Evolutionary conservation across 2,113 vertebrate genomes (phyloP).

Genomic region (Mormyrus iriodes): DNA sequence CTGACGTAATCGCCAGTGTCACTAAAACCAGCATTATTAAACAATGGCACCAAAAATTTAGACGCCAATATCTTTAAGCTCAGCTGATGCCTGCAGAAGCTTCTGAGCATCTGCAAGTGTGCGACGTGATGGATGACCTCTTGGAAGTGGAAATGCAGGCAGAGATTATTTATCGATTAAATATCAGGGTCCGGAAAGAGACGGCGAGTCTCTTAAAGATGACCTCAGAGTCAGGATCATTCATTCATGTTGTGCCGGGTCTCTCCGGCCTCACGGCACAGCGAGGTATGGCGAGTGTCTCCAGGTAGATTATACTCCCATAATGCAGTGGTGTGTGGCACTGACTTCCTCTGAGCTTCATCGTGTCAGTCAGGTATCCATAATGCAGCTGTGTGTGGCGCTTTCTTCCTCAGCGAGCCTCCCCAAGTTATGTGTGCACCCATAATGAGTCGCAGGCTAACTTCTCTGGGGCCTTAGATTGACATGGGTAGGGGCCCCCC

Average conservation of each 20-base stretch:
- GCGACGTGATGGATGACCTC: slow-evolving; percentile 46
- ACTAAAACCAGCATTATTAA: neutral
- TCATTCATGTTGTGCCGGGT: neutral
- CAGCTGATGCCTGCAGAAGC: neutral
- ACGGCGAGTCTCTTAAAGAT: slow-evolving; percentile 39
- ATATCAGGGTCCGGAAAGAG: slow-evolving; percentile 41
- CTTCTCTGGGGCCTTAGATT: neutral
- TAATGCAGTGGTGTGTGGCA: neutral
- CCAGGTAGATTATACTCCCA: neutral
- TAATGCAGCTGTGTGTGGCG: neutral
- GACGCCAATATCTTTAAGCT: neutral
- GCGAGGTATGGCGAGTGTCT: neutral
- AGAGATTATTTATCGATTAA: slow-evolving; percentile 61
- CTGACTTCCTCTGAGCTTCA: neutral
- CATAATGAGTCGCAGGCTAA: neutral
- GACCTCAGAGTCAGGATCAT: slow-evolving; percentile 35
- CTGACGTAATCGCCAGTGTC: neutral
- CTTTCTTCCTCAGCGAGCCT: neutral
- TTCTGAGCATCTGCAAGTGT: slow-evolving; percentile 28
- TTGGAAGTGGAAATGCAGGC: slow-evolving; percentile 43
- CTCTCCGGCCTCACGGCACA: neutral
- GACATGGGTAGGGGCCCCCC: neutral
- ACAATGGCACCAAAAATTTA: neutral
- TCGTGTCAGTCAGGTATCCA: neutral
- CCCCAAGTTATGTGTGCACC: neutral